Conservation (phyloP, 92 coral and sea anemone genomes). For the Palythoa caribaeorum region DNA sequence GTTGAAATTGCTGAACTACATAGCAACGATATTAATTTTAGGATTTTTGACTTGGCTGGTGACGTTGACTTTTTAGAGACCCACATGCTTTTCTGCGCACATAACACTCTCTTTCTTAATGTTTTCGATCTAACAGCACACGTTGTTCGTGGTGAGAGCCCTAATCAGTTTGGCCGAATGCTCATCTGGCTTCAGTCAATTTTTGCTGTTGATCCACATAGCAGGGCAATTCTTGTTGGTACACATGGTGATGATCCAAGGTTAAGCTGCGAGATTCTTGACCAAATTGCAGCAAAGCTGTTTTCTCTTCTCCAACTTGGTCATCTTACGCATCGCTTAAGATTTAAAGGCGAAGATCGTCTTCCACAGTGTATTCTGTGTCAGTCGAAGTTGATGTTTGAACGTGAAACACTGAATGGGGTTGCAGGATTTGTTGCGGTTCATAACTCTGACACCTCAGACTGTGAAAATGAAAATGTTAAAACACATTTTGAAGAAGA, state of each 20-base stretch:
- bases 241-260: constrained; percentile 23
- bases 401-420: not conserved
- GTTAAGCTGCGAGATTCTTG: not conserved
- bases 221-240: constrained; percentile 14
- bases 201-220: constrained; percentile 20
- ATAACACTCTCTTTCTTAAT: constrained; percentile 4
- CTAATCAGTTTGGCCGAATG: constrained; percentile 23
- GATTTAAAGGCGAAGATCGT: constrained; percentile 10
- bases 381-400: not conserved
- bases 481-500: not conserved
- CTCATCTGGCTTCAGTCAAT: constrained; percentile 9
- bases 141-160: not conserved
- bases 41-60: constrained; percentile 11
- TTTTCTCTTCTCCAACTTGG: constrained; percentile 4
- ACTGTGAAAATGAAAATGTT: not conserved
- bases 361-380: constrained; percentile 1
- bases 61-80: constrained; percentile 21
- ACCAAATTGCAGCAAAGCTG: constrained; percentile 4
- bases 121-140: constrained; percentile 20
- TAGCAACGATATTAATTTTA: not conserved
- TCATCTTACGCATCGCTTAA: not conserved
- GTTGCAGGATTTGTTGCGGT: constrained; percentile 21
- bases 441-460: not conserved
- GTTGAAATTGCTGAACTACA: constrained; percentile 15
- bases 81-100: constrained; percentile 18